Evolutionary conservation across 2,113 vertebrate genomes (phyloP).

Genomic region (Dendrocopos noguchii): DNA sequence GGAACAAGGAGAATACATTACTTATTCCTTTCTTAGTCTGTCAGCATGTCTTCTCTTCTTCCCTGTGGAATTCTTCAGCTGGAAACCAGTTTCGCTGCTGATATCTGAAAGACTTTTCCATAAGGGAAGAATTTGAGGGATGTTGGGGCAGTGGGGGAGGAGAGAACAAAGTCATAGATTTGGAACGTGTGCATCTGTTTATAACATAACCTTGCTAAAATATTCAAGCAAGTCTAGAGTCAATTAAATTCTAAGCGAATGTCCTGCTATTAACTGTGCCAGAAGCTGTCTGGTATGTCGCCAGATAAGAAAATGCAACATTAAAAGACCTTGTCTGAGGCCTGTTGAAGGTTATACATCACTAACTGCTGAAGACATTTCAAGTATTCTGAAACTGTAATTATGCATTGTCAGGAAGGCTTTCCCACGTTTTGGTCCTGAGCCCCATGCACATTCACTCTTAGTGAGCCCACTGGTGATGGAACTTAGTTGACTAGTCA

Average conservation of each 20-base stretch:
- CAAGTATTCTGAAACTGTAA: slow-evolving; percentile 34
- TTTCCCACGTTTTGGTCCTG: slow-evolving; percentile 27
- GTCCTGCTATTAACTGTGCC: slow-evolving; percentile 59
- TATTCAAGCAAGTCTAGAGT: slow-evolving; percentile 37
- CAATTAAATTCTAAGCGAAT: slow-evolving; percentile 60
- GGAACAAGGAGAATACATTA: not conserved
- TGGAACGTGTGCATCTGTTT: slow-evolving; percentile 60
- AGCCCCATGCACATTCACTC: not conserved
- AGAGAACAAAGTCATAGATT: slow-evolving; percentile 28
- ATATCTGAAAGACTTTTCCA: slow-evolving; percentile 30
- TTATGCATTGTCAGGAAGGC: slow-evolving; percentile 21
- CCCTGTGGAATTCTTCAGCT: not conserved
- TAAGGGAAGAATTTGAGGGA: slow-evolving; percentile 27
- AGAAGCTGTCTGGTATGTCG: slow-evolving; percentile 62
- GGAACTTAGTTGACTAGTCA: slow-evolving; percentile 25
- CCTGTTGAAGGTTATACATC: slow-evolving; percentile 50
- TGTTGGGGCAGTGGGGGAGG: slow-evolving; percentile 27
- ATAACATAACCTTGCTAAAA: slow-evolving; percentile 63
- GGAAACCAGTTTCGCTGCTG: not conserved
- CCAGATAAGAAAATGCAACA: slow-evolving; percentile 58
- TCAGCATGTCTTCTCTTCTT: not conserved
- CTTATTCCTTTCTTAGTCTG: not conserved
- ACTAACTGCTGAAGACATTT: slow-evolving; percentile 42
- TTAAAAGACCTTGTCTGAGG: slow-evolving; percentile 57
- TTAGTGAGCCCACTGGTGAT: not conserved